Conservation (phyloP, 2,113 vertebrate species). For the Tursiops truncatus region DNA sequence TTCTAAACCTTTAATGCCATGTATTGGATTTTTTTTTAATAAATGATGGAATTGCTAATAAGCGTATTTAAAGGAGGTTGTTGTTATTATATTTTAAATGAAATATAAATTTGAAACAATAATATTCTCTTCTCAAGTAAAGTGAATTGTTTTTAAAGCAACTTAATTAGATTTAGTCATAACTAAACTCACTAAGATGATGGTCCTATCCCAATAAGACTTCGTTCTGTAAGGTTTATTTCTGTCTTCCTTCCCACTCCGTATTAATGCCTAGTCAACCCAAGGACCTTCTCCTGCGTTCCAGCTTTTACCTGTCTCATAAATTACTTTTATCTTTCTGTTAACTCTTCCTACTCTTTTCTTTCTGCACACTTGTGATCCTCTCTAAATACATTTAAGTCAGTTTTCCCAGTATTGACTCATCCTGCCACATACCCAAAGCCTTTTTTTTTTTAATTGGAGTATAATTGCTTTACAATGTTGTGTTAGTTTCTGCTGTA, state of each 20-base stretch:
- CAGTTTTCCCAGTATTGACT: not conserved
- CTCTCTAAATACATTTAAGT: not conserved
- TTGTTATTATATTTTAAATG: slow-evolving; percentile 36
- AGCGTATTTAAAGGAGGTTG: not conserved
- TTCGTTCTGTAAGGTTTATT: not conserved
- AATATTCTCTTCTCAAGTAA: not conserved
- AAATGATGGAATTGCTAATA: not conserved
- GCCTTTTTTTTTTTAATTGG: not conserved
- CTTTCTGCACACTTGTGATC: not conserved
- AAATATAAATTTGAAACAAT: not conserved
- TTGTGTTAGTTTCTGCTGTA: too few species aligned
- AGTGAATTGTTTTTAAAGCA: slow-evolving; percentile 26
- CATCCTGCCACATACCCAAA: not conserved
- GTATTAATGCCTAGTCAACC: not conserved
- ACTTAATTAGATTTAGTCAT: not conserved
- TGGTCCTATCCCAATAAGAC: not conserved
- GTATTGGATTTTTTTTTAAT: not conserved
- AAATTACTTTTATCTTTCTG: not conserved
- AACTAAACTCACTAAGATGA: not conserved
- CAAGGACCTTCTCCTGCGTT: not conserved
- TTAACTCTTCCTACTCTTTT: slow-evolving; percentile 31
- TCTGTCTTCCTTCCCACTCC: slow-evolving; percentile 12
- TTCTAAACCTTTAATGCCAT: slow-evolving; percentile 10
- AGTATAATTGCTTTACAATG: too few species aligned
- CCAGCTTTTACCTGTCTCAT: not conserved